Conservation (phyloP, 2,797 vertebrate genomes). For the Euphonia xanthogaster region DNA sequence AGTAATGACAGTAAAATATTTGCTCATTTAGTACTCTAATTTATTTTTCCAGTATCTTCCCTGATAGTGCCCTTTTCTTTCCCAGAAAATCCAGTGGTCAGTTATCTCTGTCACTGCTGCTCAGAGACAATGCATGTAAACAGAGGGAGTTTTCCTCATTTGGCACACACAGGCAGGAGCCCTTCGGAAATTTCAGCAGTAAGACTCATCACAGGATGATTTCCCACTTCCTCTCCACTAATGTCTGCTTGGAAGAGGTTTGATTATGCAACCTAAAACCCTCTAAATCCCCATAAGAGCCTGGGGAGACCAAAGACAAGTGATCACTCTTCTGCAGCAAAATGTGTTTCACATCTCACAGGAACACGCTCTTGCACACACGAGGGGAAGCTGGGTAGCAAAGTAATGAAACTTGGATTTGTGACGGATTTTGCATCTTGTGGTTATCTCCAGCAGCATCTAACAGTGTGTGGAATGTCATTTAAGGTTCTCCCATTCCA, state of each 20-base stretch:
- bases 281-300: neutral
- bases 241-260: neutral
- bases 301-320: neutral
- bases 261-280: neutral
- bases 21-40: constrained; percentile 47
- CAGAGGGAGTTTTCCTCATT: neutral
- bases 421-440: neutral
- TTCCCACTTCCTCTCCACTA: neutral
- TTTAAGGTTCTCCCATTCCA: neutral
- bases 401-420: neutral
- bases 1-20: constrained; percentile 34
- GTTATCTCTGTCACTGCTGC: neutral
- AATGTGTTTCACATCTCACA: neutral
- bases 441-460: neutral
- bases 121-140: neutral
- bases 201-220: neutral
- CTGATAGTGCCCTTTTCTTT: neutral
- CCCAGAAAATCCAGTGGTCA: constrained; percentile 4
- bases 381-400: neutral
- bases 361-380: neutral
- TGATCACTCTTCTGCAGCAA: neutral
- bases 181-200: neutral
- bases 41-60: constrained; percentile 39
- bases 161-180: neutral
- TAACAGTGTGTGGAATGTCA: neutral